These are phyloP conservation scores for Chondrilla cf. caribensis DNA, from an alignment of 37 sponge, comb jelly and placozoan species.

Conservation along the genomic window DNA sequence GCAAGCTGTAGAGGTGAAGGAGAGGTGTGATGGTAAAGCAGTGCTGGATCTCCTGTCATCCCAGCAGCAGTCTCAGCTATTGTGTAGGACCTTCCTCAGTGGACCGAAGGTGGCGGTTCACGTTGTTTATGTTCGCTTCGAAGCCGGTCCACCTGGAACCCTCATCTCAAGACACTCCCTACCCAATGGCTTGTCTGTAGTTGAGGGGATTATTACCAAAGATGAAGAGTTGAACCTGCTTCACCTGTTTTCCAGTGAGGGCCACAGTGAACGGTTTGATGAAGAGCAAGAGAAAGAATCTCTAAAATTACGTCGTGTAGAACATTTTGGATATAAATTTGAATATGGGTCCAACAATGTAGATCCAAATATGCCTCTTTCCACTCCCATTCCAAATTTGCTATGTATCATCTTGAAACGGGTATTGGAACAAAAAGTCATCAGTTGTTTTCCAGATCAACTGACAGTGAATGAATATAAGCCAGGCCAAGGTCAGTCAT, in stretches of 20 bases:
- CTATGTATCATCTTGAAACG: constrained; percentile 32
- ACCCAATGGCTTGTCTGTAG: constrained; percentile 60
- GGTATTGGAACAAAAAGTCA: constrained; percentile 29
- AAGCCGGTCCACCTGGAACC: not conserved
- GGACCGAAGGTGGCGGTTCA: constrained; percentile 58
- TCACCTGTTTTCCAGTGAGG: not conserved
- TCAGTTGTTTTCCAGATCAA: constrained; percentile 63
- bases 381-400: constrained; percentile 57
- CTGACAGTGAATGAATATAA: constrained; percentile 86
- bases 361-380: constrained; percentile 65
- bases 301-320: constrained; percentile 65
- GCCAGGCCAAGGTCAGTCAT: constrained; percentile 79
- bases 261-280: not conserved
- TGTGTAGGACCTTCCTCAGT: not conserved
- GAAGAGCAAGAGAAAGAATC: not conserved
- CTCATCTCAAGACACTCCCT: not conserved
- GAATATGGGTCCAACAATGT: constrained; percentile 72
- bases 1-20: not conserved
- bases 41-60: not conserved
- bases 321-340: constrained; percentile 91
- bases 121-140: constrained; percentile 17
- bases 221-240: constrained; percentile 49
- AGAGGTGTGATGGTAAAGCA: not conserved
- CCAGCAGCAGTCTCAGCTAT: not conserved
- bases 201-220: constrained; percentile 37